These are phyloP conservation scores for Dasyornis broadbenti DNA, from an alignment of 2,113 vertebrate genomes.

Conservation along the genomic window DNA sequence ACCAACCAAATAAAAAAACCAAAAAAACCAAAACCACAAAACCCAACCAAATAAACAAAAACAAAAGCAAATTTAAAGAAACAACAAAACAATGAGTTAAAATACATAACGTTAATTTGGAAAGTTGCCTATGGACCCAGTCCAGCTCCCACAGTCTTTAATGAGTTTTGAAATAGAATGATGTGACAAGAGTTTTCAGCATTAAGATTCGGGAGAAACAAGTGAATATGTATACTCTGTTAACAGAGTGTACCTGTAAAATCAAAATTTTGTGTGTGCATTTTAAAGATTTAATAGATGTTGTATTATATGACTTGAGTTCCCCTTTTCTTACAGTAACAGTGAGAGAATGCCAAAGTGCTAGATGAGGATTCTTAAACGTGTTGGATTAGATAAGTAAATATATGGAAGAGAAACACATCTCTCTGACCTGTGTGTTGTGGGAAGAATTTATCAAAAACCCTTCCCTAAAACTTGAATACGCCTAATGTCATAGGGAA, in stretches of 20 bases:
- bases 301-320: not conserved
- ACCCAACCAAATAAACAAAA: not conserved
- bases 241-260: not conserved
- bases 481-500: not conserved
- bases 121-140: not conserved
- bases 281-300: not conserved
- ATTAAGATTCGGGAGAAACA: not conserved
- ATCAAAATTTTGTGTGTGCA: not conserved
- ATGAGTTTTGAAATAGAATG: not conserved
- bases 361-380: not conserved
- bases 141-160: not conserved
- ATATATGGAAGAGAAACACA: not conserved
- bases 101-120: not conserved
- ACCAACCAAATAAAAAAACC: fast-evolving
- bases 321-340: not conserved
- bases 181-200: not conserved
- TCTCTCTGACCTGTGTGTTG: not conserved
- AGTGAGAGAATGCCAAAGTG: not conserved
- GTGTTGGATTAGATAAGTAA: not conserved
- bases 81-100: not conserved
- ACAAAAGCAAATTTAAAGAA: not conserved
- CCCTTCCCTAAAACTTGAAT: not conserved
- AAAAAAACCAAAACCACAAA: not conserved
- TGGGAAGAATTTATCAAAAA: not conserved
- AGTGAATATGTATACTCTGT: not conserved